These are phyloP conservation scores for Rhinatrema bivittatum DNA, from an alignment of 2,797 vertebrate genomes.

Conservation along the genomic window DNA sequence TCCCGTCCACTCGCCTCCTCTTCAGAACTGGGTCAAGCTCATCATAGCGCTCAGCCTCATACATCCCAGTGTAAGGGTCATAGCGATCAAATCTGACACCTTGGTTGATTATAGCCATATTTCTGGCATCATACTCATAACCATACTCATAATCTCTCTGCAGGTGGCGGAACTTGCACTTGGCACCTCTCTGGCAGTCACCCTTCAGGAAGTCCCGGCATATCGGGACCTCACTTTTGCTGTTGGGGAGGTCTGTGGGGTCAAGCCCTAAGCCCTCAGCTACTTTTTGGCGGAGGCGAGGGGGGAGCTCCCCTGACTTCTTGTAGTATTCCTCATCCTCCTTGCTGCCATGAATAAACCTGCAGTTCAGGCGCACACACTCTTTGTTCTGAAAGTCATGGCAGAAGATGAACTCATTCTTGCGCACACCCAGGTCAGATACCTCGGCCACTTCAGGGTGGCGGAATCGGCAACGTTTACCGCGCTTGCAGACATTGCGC, in stretches of 20 bases:
- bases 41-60: constrained; percentile 66
- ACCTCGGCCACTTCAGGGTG: constrained; percentile 92
- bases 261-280: constrained; percentile 84
- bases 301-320: constrained; percentile 85
- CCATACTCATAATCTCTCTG: constrained; percentile 85
- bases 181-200: constrained; percentile 87
- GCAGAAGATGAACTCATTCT: constrained; percentile 97
- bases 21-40: constrained; percentile 81
- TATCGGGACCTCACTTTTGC: constrained; percentile 89
- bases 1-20: constrained; percentile 77
- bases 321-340: constrained; percentile 97
- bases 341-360: constrained; percentile 93
- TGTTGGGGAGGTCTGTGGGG: constrained; percentile 82
- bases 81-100: constrained; percentile 63
- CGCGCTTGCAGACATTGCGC: constrained; percentile 91
- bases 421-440: constrained; percentile 87
- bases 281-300: constrained; percentile 86
- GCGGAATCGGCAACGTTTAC: constrained; percentile 88
- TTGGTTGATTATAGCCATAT: constrained; percentile 34
- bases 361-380: constrained; percentile 85
- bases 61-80: constrained; percentile 68
- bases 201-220: constrained; percentile 93
- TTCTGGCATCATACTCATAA: constrained; percentile 41
- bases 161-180: constrained; percentile 92
- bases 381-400: constrained; percentile 97